Evolutionary conservation across 1,140 invertebrate genomes (phyloP), one percentile per base, ranked within the genome.

Genomic region (Heliothis virescens): DNA sequence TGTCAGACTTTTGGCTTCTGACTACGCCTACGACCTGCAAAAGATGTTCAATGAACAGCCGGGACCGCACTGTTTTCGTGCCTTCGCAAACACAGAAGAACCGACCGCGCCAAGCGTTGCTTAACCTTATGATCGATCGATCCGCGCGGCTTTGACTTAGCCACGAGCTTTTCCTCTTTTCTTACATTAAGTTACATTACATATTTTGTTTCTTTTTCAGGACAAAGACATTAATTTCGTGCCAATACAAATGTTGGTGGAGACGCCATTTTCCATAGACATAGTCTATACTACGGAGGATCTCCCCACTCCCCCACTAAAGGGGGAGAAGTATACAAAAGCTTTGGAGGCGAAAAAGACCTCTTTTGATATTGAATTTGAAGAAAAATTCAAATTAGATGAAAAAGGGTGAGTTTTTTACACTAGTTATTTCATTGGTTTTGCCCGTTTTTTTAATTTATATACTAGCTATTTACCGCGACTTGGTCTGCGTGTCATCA

Each of bases 191-290:
- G 12, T 26, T 18, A 15, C 10, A 11, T 62, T 13, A 29, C 13
- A 62, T 62, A 16, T 41, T 63, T 15, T 21, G 10, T 67, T 79
- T 60, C 73, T 77, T 83, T n/a, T 77, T 9, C 82, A 94, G 91
- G 88, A 87, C 0, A 92, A 95, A 15, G 95, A 96, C 78, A 96
- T 97, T 0, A 99, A 99, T 93, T 98, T 99, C 82, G 96, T 99
- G 13, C 98, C 97, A 2, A 97, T 96, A 21, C 97, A 98, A 92
- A 95, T 99, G 67, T 97, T 97, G 1, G 97, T 96, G 0, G 96
- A 96, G 85, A 95, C 98, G 1, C 98, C 98, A 0, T 98, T 98
- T 86, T 96, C 97, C 26, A 95, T 99, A 77, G 98, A 99, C 89
- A 95, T 99, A 0, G 96, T 97, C 11, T 99, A 97, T 90, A 97